Percentiles rank a stretch among this genome's conserved stretches.
Evolutionary conservation across 2,797 vertebrate species (phyloP).

Genomic region (Lithobates sylvaticus): DNA sequence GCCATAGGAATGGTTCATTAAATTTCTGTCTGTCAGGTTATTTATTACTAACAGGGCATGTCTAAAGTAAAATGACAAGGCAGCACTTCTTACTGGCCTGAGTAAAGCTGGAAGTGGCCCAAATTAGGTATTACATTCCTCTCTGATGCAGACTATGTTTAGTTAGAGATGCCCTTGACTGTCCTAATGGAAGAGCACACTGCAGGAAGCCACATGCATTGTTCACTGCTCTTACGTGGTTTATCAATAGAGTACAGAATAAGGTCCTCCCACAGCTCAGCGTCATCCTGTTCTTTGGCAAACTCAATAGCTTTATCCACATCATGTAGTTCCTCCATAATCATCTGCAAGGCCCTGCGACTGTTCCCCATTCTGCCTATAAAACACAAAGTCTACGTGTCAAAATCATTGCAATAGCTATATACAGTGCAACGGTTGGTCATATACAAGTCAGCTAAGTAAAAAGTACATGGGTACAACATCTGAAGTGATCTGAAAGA

Average conservation of each 20-base stretch:
- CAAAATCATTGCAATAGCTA: not conserved
- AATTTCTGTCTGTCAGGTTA: not conserved
- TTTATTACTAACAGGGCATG: not conserved
- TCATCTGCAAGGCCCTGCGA: slow-evolving; percentile 96
- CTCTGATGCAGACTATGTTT: slow-evolving; percentile 13
- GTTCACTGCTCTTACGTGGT: slow-evolving; percentile 82
- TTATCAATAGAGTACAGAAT: slow-evolving; percentile 98
- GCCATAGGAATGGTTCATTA: not conserved
- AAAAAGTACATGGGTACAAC: too few relatives aligned
- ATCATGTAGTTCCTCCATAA: slow-evolving; percentile 94
- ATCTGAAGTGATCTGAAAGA: not conserved
- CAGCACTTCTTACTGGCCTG: slow-evolving; percentile 26
- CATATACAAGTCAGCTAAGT: not conserved
- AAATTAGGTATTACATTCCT: slow-evolving; percentile 23
- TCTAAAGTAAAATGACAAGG: slow-evolving; percentile 16
- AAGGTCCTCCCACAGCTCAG: slow-evolving; percentile 97
- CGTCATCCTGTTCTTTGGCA: slow-evolving; percentile 97
- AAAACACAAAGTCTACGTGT: not conserved
- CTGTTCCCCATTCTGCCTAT: slow-evolving; percentile 98
- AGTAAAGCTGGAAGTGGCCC: slow-evolving; percentile 54
- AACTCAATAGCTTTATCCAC: slow-evolving; percentile 99
- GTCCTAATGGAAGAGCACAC: slow-evolving; percentile 48
- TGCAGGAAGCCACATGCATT: not conserved
- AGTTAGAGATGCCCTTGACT: not conserved
- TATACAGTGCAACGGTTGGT: not conserved